A percentile compares a stretch with the other conserved stretches of the same genome.
phyloP scores from a whole-genome alignment of 2,888 invertebrate species.

The Nematopogon swammerdamellus region DNA sequence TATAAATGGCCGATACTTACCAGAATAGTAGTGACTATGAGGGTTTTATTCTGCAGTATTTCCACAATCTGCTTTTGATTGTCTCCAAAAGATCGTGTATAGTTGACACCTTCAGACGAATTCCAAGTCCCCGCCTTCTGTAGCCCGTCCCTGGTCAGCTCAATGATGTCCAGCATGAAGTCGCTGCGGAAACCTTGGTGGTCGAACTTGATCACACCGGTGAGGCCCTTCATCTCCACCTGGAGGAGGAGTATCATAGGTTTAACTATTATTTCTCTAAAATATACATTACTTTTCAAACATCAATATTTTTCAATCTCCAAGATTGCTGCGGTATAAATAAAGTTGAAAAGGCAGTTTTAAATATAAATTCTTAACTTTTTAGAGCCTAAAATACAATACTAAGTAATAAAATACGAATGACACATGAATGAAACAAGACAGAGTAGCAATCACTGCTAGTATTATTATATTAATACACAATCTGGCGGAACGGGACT shows the following conservation, averaged over 20 bases:
- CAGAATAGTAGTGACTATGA: slow-evolving; percentile 87
- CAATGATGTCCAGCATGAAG: slow-evolving; percentile 89
- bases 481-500: too few relatives aligned
- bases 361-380: too few relatives aligned
- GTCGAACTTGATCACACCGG: slow-evolving; percentile 91
- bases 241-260: slow-evolving; percentile 23
- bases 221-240: slow-evolving; percentile 92
- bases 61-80: slow-evolving; percentile 86
- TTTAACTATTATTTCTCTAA: background rate
- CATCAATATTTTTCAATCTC: background rate
- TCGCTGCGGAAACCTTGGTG: slow-evolving; percentile 91
- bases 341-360: slow-evolving; percentile 4
- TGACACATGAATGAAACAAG: too few relatives aligned
- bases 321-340: slow-evolving; percentile 1
- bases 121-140: slow-evolving; percentile 88
- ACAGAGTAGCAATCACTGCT: too few relatives aligned
- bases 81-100: slow-evolving; percentile 81
- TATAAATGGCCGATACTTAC: too few relatives aligned
- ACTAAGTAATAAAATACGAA: too few relatives aligned
- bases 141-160: slow-evolving; percentile 79
- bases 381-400: too few relatives aligned
- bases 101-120: slow-evolving; percentile 83
- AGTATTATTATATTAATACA: too few relatives aligned
- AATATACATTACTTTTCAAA: slow-evolving; percentile 6
- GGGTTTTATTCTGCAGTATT: slow-evolving; percentile 87